Evolutionary conservation across 2,888 invertebrate species (phyloP).

Genomic region (Tetranychus truncatus): DNA sequence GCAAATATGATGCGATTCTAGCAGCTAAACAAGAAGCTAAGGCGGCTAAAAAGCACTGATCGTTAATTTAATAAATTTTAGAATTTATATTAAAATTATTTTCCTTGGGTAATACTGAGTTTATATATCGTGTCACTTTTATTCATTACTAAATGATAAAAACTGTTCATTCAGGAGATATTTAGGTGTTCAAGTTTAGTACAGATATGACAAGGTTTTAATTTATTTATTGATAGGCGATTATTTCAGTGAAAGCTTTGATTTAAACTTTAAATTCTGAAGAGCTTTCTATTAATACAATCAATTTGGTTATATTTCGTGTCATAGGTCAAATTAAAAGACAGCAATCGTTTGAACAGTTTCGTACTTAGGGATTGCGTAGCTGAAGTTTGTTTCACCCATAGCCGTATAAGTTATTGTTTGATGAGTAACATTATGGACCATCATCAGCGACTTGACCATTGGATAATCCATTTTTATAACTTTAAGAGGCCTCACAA

Average conservation of each 20-base stretch:
- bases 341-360: background rate
- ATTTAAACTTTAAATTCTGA: no score
- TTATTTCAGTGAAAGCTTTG: no score
- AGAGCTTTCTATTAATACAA: no score
- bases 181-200: no score
- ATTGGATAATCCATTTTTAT: background rate
- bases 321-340: no score
- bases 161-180: no score
- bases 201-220: no score
- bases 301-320: background rate
- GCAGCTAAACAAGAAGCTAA: constrained; percentile 7
- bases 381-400: background rate
- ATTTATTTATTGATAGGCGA: no score
- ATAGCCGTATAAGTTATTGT: background rate
- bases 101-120: background rate
- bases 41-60: background rate
- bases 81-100: background rate
- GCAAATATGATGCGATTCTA: constrained; percentile 21
- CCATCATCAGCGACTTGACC: background rate
- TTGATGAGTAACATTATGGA: background rate
- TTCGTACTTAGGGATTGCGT: background rate
- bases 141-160: no score
- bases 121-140: no score
- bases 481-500: background rate
- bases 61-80: background rate